Percentiles rank a stretch among this genome's conserved stretches.
Conservation (phyloP, 2,888 invertebrate genomes). For the Nomada fucata region DNA sequence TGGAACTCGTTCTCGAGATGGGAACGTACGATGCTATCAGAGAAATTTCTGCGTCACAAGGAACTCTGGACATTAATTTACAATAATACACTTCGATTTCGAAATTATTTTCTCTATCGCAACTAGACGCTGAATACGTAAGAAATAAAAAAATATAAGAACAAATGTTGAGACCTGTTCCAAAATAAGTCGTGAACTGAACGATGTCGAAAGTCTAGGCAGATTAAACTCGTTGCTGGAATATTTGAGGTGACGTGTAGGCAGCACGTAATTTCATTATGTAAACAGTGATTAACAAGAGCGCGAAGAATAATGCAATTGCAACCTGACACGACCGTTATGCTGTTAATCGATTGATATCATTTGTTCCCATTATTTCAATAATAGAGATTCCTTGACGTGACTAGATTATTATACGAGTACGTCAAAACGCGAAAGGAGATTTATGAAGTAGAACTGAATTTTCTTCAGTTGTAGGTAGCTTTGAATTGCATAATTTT, state of each 20-base stretch:
- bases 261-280: constrained; percentile 6
- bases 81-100: background rate
- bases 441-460: too few relatives aligned
- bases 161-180: background rate
- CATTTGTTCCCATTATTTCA: background rate
- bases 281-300: background rate
- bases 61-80: background rate
- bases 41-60: background rate
- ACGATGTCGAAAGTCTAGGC: background rate
- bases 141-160: background rate
- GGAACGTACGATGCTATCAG: background rate
- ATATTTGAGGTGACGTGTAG: background rate
- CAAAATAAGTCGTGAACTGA: background rate
- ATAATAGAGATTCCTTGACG: too few relatives aligned
- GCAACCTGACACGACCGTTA: background rate
- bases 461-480: too few relatives aligned
- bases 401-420: too few relatives aligned
- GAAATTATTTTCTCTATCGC: background rate
- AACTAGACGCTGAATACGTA: background rate
- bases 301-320: constrained; percentile 1
- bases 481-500: too few relatives aligned
- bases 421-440: too few relatives aligned
- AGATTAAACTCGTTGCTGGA: background rate
- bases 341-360: background rate
- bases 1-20: background rate